These are phyloP conservation scores for Hydropotes inermis DNA, from an alignment of 2,113 vertebrate genomes.

Conservation along the genomic window DNA sequence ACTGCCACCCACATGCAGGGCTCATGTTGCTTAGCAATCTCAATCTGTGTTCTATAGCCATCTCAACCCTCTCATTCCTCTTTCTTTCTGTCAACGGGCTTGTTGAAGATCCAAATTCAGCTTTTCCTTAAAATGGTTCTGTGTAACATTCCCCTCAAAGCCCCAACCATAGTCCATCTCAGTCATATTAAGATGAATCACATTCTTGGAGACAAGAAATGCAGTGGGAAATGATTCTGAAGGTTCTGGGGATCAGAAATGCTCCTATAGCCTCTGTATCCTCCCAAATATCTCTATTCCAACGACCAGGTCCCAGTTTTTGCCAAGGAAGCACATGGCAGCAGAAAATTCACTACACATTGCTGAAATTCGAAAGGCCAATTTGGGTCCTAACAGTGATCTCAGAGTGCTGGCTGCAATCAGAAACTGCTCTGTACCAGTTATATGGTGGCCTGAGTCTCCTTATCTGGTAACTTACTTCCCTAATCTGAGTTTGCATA, in stretches of 20 bases:
- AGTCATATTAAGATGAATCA: not conserved
- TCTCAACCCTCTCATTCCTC: not conserved
- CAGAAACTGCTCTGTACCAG: not conserved
- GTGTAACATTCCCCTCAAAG: not conserved
- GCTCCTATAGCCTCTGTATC: not conserved
- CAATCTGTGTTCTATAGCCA: not conserved
- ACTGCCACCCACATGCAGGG: not conserved
- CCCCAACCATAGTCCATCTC: not conserved
- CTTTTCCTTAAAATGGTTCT: not conserved
- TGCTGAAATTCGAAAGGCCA: not conserved
- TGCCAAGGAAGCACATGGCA: not conserved
- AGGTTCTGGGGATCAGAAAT: not conserved
- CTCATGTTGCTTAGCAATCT: not conserved
- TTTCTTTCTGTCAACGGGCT: not conserved
- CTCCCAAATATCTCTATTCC: not conserved
- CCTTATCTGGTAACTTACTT: not conserved
- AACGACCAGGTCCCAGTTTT: not conserved
- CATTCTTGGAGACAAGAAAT: not conserved
- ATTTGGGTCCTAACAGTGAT: not conserved
- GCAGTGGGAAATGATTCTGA: not conserved
- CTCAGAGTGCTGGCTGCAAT: not conserved
- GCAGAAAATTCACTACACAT: not conserved
- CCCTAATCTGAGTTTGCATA: not conserved
- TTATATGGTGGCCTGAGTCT: not conserved
- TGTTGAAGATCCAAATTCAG: not conserved